These are phyloP conservation scores for Limonius californicus DNA, from an alignment of 1,140 invertebrate species.

Conservation along the genomic window DNA sequence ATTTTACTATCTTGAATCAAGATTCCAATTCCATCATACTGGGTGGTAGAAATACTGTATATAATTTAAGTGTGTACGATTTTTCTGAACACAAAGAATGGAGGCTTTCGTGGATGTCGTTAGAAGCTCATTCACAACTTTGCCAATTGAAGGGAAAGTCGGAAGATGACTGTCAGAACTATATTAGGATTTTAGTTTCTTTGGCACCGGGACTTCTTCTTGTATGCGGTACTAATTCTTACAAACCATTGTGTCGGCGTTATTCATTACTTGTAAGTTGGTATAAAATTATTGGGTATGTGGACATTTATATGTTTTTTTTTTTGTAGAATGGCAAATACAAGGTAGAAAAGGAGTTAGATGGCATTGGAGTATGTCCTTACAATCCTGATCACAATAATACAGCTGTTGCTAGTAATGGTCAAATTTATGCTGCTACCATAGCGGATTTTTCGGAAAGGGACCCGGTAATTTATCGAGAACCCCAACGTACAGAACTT, in stretches of 20 bases:
- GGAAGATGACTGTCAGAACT: constrained; percentile 93
- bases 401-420: constrained; percentile 80
- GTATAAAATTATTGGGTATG: neutral
- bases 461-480: constrained; percentile 87
- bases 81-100: constrained; percentile 55
- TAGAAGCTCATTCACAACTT: constrained; percentile 73
- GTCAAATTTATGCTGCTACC: constrained; percentile 89
- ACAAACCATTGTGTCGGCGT: constrained; percentile 86
- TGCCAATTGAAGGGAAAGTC: constrained; percentile 86
- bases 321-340: constrained; percentile 55
- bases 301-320: too few species aligned
- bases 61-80: constrained; percentile 73
- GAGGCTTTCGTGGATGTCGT: constrained; percentile 77
- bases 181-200: constrained; percentile 80
- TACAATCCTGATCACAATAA: constrained; percentile 93
- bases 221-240: constrained; percentile 96
- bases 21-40: constrained; percentile 50
- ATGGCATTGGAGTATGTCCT: constrained; percentile 83
- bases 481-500: constrained; percentile 80
- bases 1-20: constrained; percentile 53
- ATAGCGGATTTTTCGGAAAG: constrained; percentile 90
- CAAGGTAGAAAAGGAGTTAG: constrained; percentile 60
- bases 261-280: constrained; percentile 59
- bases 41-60: constrained; percentile 69
- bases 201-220: constrained; percentile 70